Evolutionary conservation across 2,113 vertebrate genomes (phyloP).

Genomic region (Gambusia holbrooki): DNA sequence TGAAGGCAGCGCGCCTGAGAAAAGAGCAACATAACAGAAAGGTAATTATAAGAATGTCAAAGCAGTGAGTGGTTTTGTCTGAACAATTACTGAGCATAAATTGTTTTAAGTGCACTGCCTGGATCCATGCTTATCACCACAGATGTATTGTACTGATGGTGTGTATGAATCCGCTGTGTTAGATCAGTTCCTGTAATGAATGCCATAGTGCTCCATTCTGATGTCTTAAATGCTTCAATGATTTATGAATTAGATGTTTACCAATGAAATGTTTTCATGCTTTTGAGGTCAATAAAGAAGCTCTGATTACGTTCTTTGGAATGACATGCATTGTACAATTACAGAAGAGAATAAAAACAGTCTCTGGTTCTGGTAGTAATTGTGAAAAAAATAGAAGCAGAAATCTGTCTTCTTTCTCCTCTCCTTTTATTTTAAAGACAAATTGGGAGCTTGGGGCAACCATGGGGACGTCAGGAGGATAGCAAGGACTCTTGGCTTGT

Average conservation of each 20-base stretch:
- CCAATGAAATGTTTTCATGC: neutral
- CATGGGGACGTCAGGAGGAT: neutral
- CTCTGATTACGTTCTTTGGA: neutral
- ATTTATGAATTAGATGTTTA: neutral
- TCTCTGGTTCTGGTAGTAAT: too few relatives aligned
- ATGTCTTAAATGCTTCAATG: neutral
- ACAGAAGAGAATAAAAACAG: too few relatives aligned
- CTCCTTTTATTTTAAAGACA: too few relatives aligned
- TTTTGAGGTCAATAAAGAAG: neutral
- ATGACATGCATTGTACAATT: neutral
- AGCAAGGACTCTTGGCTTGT: too few relatives aligned
- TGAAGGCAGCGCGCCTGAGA: neutral
- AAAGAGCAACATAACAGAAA: neutral
- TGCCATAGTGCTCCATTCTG: neutral
- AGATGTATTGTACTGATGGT: neutral
- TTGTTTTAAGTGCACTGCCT: neutral
- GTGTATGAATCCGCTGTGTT: neutral
- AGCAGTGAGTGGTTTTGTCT: neutral
- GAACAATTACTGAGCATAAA: neutral
- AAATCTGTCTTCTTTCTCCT: neutral
- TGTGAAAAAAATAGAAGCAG: neutral
- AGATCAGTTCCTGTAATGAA: neutral
- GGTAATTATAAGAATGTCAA: constrained; percentile 2
- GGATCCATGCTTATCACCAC: neutral
- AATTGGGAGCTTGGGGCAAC: too few relatives aligned